These are phyloP conservation scores for Diacarnus erythraeanus DNA, from an alignment of 37 sponge, comb jelly and placozoan genomes.

Conservation along the genomic window DNA sequence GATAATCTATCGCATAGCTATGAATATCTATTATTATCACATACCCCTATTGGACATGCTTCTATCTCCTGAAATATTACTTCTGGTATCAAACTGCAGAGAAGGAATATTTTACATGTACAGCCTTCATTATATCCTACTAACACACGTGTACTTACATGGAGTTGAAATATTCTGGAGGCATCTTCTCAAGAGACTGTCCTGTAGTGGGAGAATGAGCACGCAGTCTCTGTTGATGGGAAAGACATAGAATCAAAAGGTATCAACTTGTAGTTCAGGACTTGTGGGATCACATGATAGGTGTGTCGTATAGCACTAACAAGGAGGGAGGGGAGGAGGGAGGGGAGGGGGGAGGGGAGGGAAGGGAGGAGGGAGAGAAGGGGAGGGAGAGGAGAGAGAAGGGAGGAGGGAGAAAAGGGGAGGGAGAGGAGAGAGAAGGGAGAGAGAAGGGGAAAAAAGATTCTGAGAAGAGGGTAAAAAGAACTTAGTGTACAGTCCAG, in stretches of 20 bases:
- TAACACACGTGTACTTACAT: conserved; percentile 25
- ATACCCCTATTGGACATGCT: conserved; percentile 26
- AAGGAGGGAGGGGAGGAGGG: no score
- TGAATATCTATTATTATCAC: not conserved
- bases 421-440: no score
- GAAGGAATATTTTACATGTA: not conserved
- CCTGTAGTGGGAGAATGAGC: conserved; percentile 3
- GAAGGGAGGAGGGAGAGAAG: no score
- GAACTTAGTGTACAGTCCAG: no score
- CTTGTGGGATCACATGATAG: not conserved
- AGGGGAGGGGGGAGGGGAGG: no score
- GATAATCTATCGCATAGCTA: no score
- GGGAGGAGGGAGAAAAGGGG: no score
- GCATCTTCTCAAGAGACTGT: conserved; percentile 29
- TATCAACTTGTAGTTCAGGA: not conserved
- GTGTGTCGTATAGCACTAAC: no score
- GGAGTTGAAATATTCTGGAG: conserved; percentile 65
- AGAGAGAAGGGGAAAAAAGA: no score
- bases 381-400: not conserved
- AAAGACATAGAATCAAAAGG: not conserved
- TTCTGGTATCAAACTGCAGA: conserved; percentile 49
- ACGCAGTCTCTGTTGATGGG: conserved; percentile 13
- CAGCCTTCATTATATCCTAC: not conserved
- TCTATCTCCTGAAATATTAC: conserved; percentile 71
- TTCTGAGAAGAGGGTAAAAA: not conserved